Conservation (phyloP, 2,113 vertebrate genomes). For the Microtus pennsylvanicus region DNA sequence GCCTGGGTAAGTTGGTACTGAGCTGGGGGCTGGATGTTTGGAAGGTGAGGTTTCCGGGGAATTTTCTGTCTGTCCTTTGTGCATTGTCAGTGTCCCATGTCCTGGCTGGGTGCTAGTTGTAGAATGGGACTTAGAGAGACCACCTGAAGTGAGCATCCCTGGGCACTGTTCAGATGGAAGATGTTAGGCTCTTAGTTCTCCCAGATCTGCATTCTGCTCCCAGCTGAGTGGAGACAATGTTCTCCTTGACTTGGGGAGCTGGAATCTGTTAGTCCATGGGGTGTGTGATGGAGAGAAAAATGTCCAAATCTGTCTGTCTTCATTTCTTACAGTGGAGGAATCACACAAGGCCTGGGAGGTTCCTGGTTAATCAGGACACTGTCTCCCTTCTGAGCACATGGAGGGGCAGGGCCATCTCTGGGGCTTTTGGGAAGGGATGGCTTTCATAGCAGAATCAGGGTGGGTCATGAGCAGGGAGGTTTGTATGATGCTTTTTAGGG, state of each 20-base stretch:
- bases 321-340: neutral
- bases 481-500: neutral
- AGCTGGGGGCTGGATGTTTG: neutral
- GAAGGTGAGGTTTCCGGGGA: neutral
- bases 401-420: neutral
- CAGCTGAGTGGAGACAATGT: neutral
- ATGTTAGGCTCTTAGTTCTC: neutral
- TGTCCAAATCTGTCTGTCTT: constrained; percentile 48
- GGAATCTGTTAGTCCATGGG: constrained; percentile 4
- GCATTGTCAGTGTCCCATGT: neutral
- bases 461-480: neutral
- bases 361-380: neutral
- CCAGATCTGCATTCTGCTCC: neutral
- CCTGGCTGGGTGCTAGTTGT: neutral
- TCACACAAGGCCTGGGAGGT: neutral
- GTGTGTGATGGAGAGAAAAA: constrained; percentile 42
- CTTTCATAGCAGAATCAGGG: neutral
- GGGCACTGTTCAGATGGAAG: fast-evolving
- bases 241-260: neutral
- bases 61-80: neutral
- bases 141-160: neutral
- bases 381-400: neutral
- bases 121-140: neutral
- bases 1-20: constrained; percentile 71
- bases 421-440: neutral